Conservation (phyloP, 1,140 invertebrate genomes). For the Planococcus citri region DNA sequence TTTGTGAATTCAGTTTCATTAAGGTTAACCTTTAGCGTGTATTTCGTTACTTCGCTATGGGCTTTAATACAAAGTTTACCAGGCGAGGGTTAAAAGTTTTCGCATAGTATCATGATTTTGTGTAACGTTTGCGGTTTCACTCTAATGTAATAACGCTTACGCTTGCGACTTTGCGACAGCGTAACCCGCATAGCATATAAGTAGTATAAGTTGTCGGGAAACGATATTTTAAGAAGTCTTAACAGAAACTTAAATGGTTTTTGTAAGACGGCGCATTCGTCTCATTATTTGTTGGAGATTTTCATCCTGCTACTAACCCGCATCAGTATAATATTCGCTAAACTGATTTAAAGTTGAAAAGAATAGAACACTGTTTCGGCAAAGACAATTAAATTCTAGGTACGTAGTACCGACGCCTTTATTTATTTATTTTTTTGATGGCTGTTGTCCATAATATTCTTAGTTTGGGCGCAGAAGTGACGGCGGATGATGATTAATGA, state of each 20-base stretch:
- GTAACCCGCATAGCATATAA: neutral
- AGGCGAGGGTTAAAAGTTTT: neutral
- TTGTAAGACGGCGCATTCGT: neutral
- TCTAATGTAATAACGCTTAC: slow-evolving; percentile 3
- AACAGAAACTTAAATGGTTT: neutral
- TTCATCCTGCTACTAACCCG: neutral
- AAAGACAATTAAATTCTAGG: too few species aligned
- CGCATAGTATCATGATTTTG: neutral
- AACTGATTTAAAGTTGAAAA: neutral
- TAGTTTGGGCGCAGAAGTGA: too few species aligned
- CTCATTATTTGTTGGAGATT: neutral
- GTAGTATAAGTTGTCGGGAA: slow-evolving; percentile 6
- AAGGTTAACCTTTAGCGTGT: neutral
- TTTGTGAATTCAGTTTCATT: neutral
- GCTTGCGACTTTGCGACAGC: slow-evolving; percentile 1
- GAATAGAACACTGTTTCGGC: neutral
- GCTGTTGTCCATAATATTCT: too few species aligned
- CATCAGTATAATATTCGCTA: slow-evolving; percentile 1
- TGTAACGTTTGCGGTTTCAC: slow-evolving; percentile 2
- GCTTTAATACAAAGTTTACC: neutral
- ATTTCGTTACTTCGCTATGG: neutral
- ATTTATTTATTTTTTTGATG: too few species aligned
- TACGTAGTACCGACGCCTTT: too few species aligned
- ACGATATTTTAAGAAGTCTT: slow-evolving; percentile 7
- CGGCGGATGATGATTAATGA: too few species aligned